phyloP scores from a whole-genome alignment of 2,113 vertebrate species.

The Panthera tigris region DNA sequence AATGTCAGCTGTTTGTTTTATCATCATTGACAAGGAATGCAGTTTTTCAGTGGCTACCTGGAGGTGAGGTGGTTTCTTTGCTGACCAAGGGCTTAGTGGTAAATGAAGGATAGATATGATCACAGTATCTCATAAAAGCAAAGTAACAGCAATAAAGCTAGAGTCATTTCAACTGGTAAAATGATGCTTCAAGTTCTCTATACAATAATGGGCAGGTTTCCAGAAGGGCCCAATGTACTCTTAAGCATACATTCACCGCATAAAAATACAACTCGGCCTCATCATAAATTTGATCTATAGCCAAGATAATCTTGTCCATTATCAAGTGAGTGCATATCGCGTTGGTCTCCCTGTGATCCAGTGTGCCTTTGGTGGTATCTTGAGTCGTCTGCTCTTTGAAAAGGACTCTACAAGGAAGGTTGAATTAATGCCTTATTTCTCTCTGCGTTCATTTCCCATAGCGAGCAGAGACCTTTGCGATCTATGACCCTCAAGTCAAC shows the following conservation, averaged over 20 bases:
- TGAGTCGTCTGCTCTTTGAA: background rate
- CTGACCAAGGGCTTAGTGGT: background rate
- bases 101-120: background rate
- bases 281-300: background rate
- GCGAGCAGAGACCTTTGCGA: background rate
- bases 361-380: background rate
- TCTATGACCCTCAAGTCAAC: background rate
- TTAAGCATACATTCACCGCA: background rate
- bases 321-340: background rate
- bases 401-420: background rate
- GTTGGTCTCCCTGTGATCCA: background rate
- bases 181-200: background rate
- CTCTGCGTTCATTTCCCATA: background rate
- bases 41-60: background rate
- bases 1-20: background rate
- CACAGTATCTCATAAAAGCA: background rate
- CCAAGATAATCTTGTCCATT: background rate
- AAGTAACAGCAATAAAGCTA: constrained; percentile 34
- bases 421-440: background rate
- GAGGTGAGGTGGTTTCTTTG: background rate
- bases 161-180: constrained; percentile 47
- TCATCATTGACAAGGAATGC: background rate
- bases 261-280: background rate
- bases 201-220: background rate
- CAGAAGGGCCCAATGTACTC: background rate